These are phyloP conservation scores for Drosophila parthenogenetica DNA, from an alignment of 2,888 invertebrate species.

Conservation along the genomic window DNA sequence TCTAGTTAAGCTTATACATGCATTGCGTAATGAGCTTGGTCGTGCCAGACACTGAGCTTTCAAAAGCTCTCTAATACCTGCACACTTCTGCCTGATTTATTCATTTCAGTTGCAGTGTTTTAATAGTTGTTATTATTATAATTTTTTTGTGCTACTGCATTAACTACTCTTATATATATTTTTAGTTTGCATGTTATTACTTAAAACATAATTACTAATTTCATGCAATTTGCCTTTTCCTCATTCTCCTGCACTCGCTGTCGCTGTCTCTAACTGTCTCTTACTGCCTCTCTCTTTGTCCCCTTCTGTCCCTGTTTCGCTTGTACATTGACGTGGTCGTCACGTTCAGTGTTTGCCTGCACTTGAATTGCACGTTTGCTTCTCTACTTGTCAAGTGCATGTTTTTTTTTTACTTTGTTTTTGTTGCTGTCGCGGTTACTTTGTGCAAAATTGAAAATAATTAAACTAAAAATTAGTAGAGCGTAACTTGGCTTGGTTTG, in stretches of 20 bases:
- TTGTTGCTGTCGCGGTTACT: slow-evolving; percentile 66
- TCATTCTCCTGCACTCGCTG: background rate
- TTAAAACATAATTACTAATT: slow-evolving; percentile 65
- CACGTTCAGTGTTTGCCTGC: slow-evolving; percentile 49
- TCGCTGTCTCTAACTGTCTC: background rate
- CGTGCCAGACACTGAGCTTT: background rate
- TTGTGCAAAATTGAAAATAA: slow-evolving; percentile 74
- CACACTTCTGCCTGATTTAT: background rate
- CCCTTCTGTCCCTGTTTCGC: background rate
- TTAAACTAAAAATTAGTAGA: slow-evolving; percentile 78
- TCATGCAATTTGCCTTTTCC: slow-evolving; percentile 43
- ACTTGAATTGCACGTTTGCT: slow-evolving; percentile 65
- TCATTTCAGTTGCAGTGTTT: background rate
- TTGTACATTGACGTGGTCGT: slow-evolving; percentile 10
- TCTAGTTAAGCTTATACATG: background rate
- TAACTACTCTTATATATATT: slow-evolving; percentile 9
- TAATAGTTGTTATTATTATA: slow-evolving; percentile 1
- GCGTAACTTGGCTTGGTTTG: slow-evolving; percentile 63
- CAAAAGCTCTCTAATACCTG: background rate
- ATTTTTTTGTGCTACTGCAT: background rate
- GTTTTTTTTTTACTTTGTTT: slow-evolving; percentile 39
- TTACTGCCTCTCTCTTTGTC: background rate
- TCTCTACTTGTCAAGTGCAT: slow-evolving; percentile 62
- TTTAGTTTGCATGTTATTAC: slow-evolving; percentile 38
- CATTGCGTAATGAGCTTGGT: slow-evolving; percentile 7